Conservation (phyloP, 1,140 invertebrate genomes). For the Neodiprion virginianus region DNA sequence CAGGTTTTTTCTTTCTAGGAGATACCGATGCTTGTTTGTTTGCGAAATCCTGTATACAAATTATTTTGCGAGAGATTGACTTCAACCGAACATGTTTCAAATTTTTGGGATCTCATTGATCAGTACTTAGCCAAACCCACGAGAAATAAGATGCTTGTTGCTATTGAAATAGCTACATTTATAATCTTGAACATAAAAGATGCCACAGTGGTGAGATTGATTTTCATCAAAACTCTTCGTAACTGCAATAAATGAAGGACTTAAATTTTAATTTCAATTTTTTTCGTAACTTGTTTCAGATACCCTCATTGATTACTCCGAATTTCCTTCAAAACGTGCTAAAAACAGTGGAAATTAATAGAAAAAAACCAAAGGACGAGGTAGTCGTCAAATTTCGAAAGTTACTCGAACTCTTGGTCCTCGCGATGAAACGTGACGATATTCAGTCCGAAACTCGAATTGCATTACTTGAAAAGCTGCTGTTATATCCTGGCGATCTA, state of each 20-base stretch:
- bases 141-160: conserved; percentile 65
- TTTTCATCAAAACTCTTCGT: neutral
- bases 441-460: conserved; percentile 63
- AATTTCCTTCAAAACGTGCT: conserved; percentile 66
- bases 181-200: conserved; percentile 61
- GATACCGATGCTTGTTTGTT: conserved; percentile 64
- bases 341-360: conserved; percentile 63
- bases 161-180: conserved; percentile 61
- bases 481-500: conserved; percentile 71
- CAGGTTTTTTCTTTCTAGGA: conserved; percentile 58
- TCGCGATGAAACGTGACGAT: conserved; percentile 58
- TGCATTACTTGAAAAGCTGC: conserved; percentile 66
- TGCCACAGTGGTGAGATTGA: conserved; percentile 42
- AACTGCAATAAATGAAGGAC: too few relatives aligned
- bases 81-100: conserved; percentile 54
- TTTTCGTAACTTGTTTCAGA: conserved; percentile 23
- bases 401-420: conserved; percentile 63
- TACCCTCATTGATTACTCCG: conserved; percentile 62
- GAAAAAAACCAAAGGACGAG: conserved; percentile 58
- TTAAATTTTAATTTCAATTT: neutral
- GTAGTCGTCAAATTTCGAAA: conserved; percentile 56
- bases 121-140: conserved; percentile 65
- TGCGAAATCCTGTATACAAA: conserved; percentile 69
- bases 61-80: conserved; percentile 62
- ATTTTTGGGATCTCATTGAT: conserved; percentile 68